phyloP scores from a whole-genome alignment of 2,113 vertebrate genomes.

The Petaurus breviceps region DNA sequence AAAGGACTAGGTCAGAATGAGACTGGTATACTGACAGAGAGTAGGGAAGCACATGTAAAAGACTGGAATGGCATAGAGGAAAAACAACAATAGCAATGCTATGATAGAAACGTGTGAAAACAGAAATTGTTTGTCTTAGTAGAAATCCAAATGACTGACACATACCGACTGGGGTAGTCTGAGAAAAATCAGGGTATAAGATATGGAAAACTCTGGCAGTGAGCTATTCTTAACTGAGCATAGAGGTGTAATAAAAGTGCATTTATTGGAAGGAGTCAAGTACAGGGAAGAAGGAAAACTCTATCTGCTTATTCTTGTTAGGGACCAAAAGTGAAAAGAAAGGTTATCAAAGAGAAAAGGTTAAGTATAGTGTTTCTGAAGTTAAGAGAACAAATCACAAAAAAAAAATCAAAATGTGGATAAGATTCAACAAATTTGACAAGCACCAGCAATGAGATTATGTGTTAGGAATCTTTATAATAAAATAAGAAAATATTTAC shows the following conservation, averaged over 20 bases:
- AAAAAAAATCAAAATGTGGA: neutral
- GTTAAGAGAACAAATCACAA: neutral
- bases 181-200: neutral
- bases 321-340: neutral
- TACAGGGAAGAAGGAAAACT: neutral
- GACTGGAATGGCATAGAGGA: neutral
- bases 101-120: neutral
- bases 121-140: neutral
- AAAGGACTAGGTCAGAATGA: neutral
- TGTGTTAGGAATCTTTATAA: neutral
- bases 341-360: neutral
- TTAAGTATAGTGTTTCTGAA: neutral
- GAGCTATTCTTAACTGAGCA: neutral
- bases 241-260: neutral
- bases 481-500: slow-evolving; percentile 10
- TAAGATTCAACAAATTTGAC: neutral
- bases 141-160: neutral
- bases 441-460: neutral
- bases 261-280: neutral
- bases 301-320: neutral
- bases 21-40: neutral
- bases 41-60: neutral
- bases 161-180: neutral
- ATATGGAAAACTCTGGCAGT: neutral
- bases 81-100: neutral